These are phyloP conservation scores for Corydoras sp. DNA, from an alignment of 2,113 vertebrate species.

Conservation along the genomic window DNA sequence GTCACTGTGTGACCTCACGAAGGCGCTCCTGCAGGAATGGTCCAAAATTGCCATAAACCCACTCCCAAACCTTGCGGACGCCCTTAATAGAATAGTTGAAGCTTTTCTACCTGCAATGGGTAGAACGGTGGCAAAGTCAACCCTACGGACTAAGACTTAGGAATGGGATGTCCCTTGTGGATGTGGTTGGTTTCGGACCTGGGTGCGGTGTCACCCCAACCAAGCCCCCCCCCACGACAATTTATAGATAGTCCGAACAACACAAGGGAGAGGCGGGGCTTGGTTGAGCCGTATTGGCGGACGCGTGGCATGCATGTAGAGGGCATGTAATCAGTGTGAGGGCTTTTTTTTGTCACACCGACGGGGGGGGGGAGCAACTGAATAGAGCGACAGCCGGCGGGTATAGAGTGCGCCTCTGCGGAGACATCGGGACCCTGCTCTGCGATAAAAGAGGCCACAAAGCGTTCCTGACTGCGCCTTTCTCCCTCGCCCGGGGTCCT, in stretches of 20 bases:
- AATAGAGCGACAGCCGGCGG: slow-evolving; percentile 37
- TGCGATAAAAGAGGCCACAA: slow-evolving; percentile 61
- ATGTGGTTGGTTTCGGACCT: too few relatives aligned
- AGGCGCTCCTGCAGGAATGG: too few relatives aligned
- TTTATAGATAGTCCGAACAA: background rate
- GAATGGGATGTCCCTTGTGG: too few relatives aligned
- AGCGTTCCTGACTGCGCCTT: slow-evolving; percentile 58
- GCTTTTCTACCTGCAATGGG: too few relatives aligned
- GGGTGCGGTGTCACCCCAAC: too few relatives aligned
- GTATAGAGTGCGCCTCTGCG: slow-evolving; percentile 31
- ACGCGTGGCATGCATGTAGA: slow-evolving; percentile 2
- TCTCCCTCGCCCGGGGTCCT: slow-evolving; percentile 46
- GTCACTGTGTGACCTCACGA: too few relatives aligned
- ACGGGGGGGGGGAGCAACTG: slow-evolving; percentile 11
- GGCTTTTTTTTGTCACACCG: background rate
- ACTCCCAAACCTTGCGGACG: too few relatives aligned
- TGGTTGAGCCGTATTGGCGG: slow-evolving; percentile 15
- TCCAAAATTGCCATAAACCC: too few relatives aligned
- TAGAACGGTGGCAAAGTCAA: too few relatives aligned
- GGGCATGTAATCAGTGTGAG: slow-evolving; percentile 20
- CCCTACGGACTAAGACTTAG: too few relatives aligned
- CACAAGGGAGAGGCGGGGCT: slow-evolving; percentile 17
- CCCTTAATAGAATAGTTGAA: too few relatives aligned
- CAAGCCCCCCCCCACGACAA: background rate
- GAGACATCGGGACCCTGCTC: slow-evolving; percentile 38